phyloP scores from a whole-genome alignment of 2,888 invertebrate species.

The Rhodophaea formosa region DNA sequence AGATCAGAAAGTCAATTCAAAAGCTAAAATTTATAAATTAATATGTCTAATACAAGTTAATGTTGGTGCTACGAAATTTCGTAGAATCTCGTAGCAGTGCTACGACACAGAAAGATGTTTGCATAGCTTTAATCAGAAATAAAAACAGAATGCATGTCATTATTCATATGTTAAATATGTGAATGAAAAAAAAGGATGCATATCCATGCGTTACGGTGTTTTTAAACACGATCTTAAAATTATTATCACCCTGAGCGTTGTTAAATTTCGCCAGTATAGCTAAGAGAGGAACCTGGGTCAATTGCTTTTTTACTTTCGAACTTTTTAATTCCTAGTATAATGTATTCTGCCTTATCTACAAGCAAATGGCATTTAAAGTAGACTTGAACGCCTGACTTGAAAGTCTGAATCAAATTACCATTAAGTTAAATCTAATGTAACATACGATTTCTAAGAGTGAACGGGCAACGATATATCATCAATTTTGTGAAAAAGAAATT shows the following conservation, averaged over 20 bases:
- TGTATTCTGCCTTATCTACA: conserved; percentile 32
- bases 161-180: no score
- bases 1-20: no score
- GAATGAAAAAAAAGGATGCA: no score
- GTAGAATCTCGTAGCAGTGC: conserved; percentile 24
- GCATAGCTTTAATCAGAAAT: neutral
- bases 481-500: conserved; percentile 3
- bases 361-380: conserved; percentile 36
- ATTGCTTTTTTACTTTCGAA: conserved; percentile 33
- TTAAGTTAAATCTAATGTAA: conserved; percentile 2
- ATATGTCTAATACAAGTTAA: neutral
- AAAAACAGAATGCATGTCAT: neutral
- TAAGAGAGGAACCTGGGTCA: conserved; percentile 26
- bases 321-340: conserved; percentile 36
- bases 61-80: conserved; percentile 19
- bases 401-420: conserved; percentile 11
- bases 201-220: neutral
- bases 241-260: neutral
- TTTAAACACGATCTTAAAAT: neutral
- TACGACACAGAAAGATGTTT: conserved; percentile 16
- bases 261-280: conserved; percentile 7
- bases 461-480: neutral
- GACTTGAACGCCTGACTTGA: conserved; percentile 7
- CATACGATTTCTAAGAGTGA: neutral
- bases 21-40: no score